Evolutionary conservation across 2,888 invertebrate genomes (phyloP).

Genomic region (Theristus sp.): DNA sequence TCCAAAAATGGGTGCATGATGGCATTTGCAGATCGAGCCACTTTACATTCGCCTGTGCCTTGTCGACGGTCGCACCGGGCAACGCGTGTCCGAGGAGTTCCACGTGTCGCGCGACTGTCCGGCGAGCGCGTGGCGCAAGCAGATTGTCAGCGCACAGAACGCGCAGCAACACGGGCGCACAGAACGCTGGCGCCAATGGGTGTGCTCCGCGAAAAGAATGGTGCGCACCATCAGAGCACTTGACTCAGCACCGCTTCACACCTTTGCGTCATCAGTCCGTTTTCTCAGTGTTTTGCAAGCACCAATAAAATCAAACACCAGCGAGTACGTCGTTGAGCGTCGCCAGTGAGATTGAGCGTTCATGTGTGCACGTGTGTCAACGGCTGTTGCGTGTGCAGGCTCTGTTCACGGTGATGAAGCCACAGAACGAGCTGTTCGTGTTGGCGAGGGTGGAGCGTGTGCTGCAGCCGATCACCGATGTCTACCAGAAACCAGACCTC

Average conservation of each 20-base stretch:
- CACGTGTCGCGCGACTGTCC: conserved; percentile 45
- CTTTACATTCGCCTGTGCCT: conserved; percentile 72
- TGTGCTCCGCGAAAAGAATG: neutral
- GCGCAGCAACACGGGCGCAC: neutral
- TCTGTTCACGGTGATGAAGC: conserved; percentile 65
- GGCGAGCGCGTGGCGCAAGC: neutral
- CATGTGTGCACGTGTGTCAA: too few species aligned
- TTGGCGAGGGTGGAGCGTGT: conserved; percentile 85
- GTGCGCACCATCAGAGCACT: neutral
- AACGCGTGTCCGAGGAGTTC: conserved; percentile 79
- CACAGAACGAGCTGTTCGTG: conserved; percentile 71
- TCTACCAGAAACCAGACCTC: conserved; percentile 51
- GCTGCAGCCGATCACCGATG: conserved; percentile 65
- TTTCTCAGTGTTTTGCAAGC: too few species aligned
- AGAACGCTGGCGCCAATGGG: neutral
- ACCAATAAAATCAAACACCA: too few species aligned
- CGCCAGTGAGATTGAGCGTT: too few species aligned
- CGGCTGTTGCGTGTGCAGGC: conserved; percentile 44
- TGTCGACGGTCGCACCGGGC: conserved; percentile 66
- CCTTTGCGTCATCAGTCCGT: too few species aligned
- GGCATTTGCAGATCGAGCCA: conserved; percentile 54
- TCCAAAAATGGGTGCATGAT: too few species aligned
- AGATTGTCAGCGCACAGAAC: neutral
- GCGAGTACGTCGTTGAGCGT: too few species aligned
- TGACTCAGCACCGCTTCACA: neutral